phyloP scores from a whole-genome alignment of 2,888 invertebrate species.

The Deroplatys truncata region DNA sequence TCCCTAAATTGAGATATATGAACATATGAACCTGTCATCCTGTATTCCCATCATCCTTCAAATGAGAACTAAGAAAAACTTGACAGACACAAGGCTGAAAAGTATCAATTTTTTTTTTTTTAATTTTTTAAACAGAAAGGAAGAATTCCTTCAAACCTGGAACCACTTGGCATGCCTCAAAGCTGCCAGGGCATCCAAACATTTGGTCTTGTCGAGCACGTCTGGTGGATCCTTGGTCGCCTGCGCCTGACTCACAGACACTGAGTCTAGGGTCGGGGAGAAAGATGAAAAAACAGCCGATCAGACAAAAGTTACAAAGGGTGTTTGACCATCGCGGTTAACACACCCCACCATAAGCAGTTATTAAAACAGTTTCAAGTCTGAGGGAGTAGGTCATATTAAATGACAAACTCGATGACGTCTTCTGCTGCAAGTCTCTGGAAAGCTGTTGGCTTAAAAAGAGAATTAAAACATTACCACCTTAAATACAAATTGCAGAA shows the following conservation, averaged over 20 bases:
- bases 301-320: slow-evolving; percentile 47
- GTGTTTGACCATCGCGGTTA: slow-evolving; percentile 67
- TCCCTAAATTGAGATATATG: not conserved
- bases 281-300: slow-evolving; percentile 44
- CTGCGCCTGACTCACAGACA: slow-evolving; percentile 38
- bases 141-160: slow-evolving; percentile 71
- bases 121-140: slow-evolving; percentile 27
- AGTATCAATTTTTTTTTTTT: slow-evolving; percentile 32
- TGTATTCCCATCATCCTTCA: slow-evolving; percentile 17
- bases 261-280: slow-evolving; percentile 32
- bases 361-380: slow-evolving; percentile 30
- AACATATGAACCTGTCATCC: not conserved
- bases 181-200: slow-evolving; percentile 99
- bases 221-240: slow-evolving; percentile 66
- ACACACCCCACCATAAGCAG: slow-evolving; percentile 13
- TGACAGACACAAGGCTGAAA: slow-evolving; percentile 43
- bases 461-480: not conserved
- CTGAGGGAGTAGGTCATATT: slow-evolving; percentile 26
- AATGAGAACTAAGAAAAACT: slow-evolving; percentile 5
- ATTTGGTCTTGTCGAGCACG: slow-evolving; percentile 97
- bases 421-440: slow-evolving; percentile 1
- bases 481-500: not conserved
- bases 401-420: not conserved
- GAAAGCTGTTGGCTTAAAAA: slow-evolving; percentile 2
- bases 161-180: slow-evolving; percentile 99